phyloP scores from a whole-genome alignment of 2,113 vertebrate species.

The Haemorhous mexicanus region DNA sequence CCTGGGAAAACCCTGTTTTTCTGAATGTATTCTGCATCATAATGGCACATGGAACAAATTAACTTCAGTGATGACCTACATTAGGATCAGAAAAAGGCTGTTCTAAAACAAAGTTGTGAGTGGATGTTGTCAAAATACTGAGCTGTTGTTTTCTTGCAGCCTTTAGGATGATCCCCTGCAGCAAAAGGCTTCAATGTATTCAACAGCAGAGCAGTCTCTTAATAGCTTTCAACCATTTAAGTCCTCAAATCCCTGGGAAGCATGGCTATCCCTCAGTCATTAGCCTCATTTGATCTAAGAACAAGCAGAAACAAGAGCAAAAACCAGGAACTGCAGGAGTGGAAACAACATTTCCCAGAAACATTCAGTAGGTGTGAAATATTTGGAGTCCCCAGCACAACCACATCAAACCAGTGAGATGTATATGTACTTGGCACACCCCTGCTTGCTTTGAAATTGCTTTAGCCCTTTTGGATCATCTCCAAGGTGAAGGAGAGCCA shows the following conservation, averaged over 20 bases:
- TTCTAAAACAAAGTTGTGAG: conserved; percentile 31
- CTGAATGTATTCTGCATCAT: conserved; percentile 5
- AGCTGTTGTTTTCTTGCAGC: conserved; percentile 18
- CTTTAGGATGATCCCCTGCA: conserved; percentile 33
- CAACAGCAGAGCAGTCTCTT: not conserved
- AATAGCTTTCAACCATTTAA: not conserved
- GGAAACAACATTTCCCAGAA: conserved; percentile 48
- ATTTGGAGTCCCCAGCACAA: not conserved
- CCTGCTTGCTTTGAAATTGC: not conserved
- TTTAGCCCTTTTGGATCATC: not conserved
- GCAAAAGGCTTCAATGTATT: conserved; percentile 3
- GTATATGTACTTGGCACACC: not conserved
- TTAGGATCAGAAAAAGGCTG: conserved; percentile 16
- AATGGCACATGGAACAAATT: conserved; percentile 58
- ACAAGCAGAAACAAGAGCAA: conserved; percentile 40
- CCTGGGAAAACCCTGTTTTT: conserved; percentile 14
- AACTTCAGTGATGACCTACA: conserved; percentile 50
- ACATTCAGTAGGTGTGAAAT: conserved; percentile 26
- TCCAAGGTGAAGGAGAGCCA: not conserved
- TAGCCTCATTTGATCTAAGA: conserved; percentile 30
- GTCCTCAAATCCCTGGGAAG: conserved; percentile 27
- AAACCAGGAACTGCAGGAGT: not conserved
- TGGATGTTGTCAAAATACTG: conserved; percentile 33
- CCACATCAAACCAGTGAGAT: conserved; percentile 27
- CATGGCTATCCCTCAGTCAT: not conserved